Evolutionary conservation across 1,140 invertebrate genomes (phyloP).

Genomic region (Lepidurus couesii): DNA sequence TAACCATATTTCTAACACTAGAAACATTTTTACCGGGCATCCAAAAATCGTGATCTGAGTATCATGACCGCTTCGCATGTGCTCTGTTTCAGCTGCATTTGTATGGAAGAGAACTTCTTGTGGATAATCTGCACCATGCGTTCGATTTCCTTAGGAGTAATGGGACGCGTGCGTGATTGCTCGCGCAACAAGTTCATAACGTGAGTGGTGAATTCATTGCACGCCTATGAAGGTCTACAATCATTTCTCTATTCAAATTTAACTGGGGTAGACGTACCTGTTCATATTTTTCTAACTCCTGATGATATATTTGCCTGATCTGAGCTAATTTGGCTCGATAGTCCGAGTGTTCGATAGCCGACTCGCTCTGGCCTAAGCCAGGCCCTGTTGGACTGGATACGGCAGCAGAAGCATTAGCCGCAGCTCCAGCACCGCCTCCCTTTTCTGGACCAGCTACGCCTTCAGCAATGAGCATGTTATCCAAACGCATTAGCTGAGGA

Average conservation of each 20-base stretch:
- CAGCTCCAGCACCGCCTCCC: conserved; percentile 83
- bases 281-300: conserved; percentile 99
- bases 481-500: conserved; percentile 95
- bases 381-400: conserved; percentile 51
- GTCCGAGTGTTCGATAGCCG: conserved; percentile 98
- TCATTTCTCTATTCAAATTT: not conserved
- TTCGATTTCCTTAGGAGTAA: conserved; percentile 95
- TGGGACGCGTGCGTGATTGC: conserved; percentile 92
- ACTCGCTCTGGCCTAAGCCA: conserved; percentile 57
- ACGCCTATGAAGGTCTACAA: conserved; percentile 62
- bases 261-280: conserved; percentile 52
- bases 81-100: conserved; percentile 99
- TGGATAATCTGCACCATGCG: conserved; percentile 99
- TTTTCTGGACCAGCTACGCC: conserved; percentile 98
- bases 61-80: conserved; percentile 99
- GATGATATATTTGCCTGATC: conserved; percentile 98
- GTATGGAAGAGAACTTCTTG: conserved; percentile 99
- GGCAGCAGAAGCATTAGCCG: conserved; percentile 82
- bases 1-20: not conserved
- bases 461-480: conserved; percentile 99
- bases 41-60: conserved; percentile 84
- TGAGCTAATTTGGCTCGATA: conserved; percentile 98
- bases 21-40: conserved; percentile 64
- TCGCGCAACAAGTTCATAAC: conserved; percentile 97
- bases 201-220: conserved; percentile 99